A percentile compares a stretch with the other conserved stretches of the same genome.
These are phyloP conservation scores for Echinarachnius parma DNA, from an alignment of 53 echinoderm and acorn worm species.

Conservation along the genomic window DNA sequence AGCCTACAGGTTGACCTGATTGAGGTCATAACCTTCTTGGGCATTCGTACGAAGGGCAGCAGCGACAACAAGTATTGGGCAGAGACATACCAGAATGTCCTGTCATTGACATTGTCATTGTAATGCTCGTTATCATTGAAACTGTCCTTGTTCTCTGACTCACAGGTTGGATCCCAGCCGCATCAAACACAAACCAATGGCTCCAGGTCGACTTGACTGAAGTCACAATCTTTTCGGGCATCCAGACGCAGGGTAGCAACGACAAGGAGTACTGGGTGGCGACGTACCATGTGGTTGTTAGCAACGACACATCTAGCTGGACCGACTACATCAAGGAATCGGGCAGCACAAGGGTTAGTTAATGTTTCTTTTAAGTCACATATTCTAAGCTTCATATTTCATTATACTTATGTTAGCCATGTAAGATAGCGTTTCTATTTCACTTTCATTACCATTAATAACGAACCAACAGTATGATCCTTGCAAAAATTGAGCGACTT, in stretches of 20 bases:
- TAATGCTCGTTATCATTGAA: too few species aligned
- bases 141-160: neutral
- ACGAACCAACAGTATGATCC: too few species aligned
- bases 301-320: conserved; percentile 75
- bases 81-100: conserved; percentile 50
- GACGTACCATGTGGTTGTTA: conserved; percentile 56
- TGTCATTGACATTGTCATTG: too few species aligned
- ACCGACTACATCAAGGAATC: conserved; percentile 47
- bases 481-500: too few species aligned
- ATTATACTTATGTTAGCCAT: too few species aligned
- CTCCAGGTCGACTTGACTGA: conserved; percentile 61
- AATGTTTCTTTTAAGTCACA: too few species aligned
- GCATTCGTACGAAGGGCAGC: conserved; percentile 60
- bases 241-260: conserved; percentile 71
- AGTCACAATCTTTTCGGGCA: conserved; percentile 69
- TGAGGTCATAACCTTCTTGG: conserved; percentile 54
- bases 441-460: too few species aligned
- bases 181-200: conserved; percentile 69
- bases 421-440: too few species aligned
- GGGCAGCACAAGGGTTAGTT: conserved; percentile 35
- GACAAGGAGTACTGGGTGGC: conserved; percentile 74
- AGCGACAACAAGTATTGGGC: conserved; percentile 64
- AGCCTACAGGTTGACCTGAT: conserved; percentile 68
- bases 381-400: too few species aligned
- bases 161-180: conserved; percentile 76